These are phyloP conservation scores for Sycobia sp. DNA, from an alignment of 1,140 invertebrate species.

Conservation along the genomic window DNA sequence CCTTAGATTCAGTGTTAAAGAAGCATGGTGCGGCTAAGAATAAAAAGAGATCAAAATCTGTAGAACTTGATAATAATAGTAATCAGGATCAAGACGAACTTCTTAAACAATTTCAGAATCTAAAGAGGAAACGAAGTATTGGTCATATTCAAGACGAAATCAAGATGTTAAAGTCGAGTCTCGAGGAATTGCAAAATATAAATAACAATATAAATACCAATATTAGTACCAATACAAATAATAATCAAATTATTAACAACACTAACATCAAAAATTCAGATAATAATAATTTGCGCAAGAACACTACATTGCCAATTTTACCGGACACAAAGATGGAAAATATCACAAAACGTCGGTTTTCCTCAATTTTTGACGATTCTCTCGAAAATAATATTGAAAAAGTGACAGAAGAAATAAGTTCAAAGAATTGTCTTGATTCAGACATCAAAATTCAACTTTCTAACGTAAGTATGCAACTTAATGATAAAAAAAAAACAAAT, in stretches of 20 bases:
- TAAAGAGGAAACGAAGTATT: constrained; percentile 43
- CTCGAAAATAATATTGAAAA: not conserved
- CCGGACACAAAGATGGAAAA: constrained; percentile 13
- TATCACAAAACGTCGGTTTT: not conserved
- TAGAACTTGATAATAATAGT: constrained; percentile 33
- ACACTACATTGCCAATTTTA: constrained; percentile 24
- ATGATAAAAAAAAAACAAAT: constrained; percentile 38
- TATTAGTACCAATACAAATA: not conserved
- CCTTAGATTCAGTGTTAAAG: constrained; percentile 17
- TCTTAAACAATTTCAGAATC: constrained; percentile 38
- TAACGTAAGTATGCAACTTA: constrained; percentile 50
- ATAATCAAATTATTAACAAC: not conserved
- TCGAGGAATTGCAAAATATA: constrained; percentile 11
- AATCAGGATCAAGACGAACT: constrained; percentile 33
- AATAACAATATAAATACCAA: constrained; percentile 2
- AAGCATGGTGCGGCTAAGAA: not conserved
- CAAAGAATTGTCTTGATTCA: constrained; percentile 33
- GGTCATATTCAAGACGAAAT: constrained; percentile 36
- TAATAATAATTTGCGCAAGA: not conserved
- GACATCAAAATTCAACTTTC: constrained; percentile 52
- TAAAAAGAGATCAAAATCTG: constrained; percentile 40
- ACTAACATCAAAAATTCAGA: not conserved
- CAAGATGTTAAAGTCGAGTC: constrained; percentile 18
- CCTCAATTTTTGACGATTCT: constrained; percentile 21
- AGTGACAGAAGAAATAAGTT: constrained; percentile 15